Evolutionary conservation across 2,113 vertebrate genomes (phyloP), one percentile per base, ranked within the genome.

Genomic region (Plectropomus leopardus): DNA sequence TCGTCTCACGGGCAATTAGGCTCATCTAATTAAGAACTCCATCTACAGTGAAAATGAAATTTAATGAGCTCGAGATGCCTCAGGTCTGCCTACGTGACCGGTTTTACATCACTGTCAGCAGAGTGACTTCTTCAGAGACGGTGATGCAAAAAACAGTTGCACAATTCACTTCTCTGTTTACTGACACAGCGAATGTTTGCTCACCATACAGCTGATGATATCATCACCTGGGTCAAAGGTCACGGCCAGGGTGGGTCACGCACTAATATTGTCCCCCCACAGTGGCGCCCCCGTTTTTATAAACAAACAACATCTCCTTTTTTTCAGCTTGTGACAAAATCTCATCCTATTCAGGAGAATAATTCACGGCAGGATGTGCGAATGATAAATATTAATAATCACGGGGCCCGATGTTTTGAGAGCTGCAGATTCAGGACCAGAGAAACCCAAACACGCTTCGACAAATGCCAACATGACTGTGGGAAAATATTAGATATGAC

Each of bases 351-450:
- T 89, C 61, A 82, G 65, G 65, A 85, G 80, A 93, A 92, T 93
- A 90, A 90, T 85, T 83, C 82, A 68, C 17, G 65, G 87, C 91
- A 93, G 93, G 93, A 94, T 90, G 92, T 88, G 76, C 76, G 85
- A 83, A 83, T 90, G 74, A 88, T 93, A 93, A 93, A 93, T 94
- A 94, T 94, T 93, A 92, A 94, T 94, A 92, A 92, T 88, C 53
- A 47, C 67, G 34, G 23, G 76, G 73, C 66, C 86, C 40, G 8
- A 72, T 93, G 91, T 92, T 92, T 93, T 92, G 92, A 84, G 85
- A 92, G 83, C 54, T 59, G 6, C 86, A 86, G 84, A 78, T 36
- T 80, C 75, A 71, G 67, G 60, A 47, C 34, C 84, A 77, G 85
- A 72, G 53, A 84, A 85, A 89, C 78, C 90, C 70, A 92, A 91